phyloP scores from a whole-genome alignment of 2,113 vertebrate genomes.

The Cyanistes caeruleus region DNA sequence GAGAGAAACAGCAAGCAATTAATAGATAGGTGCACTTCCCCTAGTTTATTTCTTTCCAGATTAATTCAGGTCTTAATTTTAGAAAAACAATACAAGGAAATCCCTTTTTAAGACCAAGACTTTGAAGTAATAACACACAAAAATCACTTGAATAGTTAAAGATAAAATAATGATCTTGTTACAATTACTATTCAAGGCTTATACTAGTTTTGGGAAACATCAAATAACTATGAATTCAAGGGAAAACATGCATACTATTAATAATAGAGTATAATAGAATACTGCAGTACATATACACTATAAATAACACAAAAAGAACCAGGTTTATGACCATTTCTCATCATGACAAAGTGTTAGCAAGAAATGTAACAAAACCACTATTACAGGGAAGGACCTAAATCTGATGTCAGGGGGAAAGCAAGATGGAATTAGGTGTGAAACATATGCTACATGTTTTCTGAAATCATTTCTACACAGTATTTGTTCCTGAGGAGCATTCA shows the following conservation, averaged over 20 bases:
- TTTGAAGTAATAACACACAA: not conserved
- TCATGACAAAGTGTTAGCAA: not conserved
- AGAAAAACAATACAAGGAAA: slow-evolving; percentile 35
- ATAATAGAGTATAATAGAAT: not conserved
- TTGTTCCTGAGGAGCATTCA: not conserved
- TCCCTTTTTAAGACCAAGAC: not conserved
- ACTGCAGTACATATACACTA: not conserved
- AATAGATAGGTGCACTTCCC: not conserved
- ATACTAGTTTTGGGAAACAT: not conserved
- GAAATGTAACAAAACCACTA: not conserved
- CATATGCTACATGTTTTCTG: not conserved
- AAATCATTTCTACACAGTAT: not conserved
- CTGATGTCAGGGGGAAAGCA: not conserved
- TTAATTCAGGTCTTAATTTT: not conserved
- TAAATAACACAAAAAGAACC: not conserved
- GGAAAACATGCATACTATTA: not conserved
- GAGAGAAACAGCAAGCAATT: not conserved
- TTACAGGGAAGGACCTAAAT: not conserved
- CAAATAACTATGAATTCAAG: not conserved
- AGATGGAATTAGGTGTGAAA: not conserved
- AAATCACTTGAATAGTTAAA: not conserved
- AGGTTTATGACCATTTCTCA: not conserved
- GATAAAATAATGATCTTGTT: not conserved
- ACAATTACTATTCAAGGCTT: not conserved
- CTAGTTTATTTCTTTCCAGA: not conserved